phyloP scores from a whole-genome alignment of 2,888 invertebrate genomes.

The Drosophila mimetica region DNA sequence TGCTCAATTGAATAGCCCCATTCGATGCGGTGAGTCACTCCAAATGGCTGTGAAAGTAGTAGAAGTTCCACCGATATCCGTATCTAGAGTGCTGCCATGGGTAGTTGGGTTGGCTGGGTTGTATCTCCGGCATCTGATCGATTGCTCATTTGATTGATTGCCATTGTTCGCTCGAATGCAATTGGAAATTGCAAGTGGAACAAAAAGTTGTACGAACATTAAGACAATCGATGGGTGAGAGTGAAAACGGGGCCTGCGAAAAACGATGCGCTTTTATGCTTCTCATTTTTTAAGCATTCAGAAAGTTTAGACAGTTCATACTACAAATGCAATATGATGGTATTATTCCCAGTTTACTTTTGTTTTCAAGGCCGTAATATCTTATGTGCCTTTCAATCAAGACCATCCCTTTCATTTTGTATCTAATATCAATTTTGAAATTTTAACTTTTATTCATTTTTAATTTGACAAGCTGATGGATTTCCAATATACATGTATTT shows the following conservation, averaged over 20 bases:
- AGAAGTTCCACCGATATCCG: slow-evolving; percentile 12
- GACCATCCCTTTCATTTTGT: not conserved
- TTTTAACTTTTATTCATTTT: slow-evolving; percentile 9
- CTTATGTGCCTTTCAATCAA: not conserved
- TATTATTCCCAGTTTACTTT: no score
- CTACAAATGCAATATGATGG: no score
- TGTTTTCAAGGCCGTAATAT: not conserved
- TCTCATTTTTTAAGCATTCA: not conserved
- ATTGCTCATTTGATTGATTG: slow-evolving; percentile 57
- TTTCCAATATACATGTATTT: slow-evolving; percentile 19
- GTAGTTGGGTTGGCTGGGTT: slow-evolving; percentile 1
- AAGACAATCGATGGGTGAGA: slow-evolving; percentile 21
- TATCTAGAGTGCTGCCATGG: slow-evolving; percentile 10
- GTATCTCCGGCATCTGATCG: slow-evolving; percentile 29
- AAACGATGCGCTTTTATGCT: not conserved
- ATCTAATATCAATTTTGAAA: not conserved
- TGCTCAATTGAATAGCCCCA: not conserved
- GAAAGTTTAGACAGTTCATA: no score
- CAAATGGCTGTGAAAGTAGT: slow-evolving; percentile 24
- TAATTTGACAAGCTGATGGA: slow-evolving; percentile 26
- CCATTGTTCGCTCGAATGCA: slow-evolving; percentile 23
- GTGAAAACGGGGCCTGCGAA: slow-evolving; percentile 8
- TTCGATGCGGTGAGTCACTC: slow-evolving; percentile 19
- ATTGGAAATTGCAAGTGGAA: slow-evolving; percentile 36
- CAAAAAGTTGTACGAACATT: slow-evolving; percentile 23